Conservation (phyloP, 2,797 vertebrate genomes). For the Rhincodon typus region DNA sequence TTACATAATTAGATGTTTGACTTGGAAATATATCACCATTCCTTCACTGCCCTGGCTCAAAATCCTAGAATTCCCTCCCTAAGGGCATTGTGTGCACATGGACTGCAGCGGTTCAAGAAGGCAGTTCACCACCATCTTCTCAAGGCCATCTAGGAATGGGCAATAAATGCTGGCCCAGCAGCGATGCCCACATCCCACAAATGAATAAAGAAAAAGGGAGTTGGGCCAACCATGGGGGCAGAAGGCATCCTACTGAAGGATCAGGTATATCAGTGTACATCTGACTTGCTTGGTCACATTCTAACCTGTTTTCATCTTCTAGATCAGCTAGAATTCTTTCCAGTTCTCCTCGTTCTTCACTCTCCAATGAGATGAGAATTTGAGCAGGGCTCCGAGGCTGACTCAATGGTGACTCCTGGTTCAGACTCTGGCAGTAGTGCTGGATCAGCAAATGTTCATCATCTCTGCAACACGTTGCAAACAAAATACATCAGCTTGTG, state of each 20-base stretch:
- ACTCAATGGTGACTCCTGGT: conserved; percentile 95
- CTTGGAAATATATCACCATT: too few relatives aligned
- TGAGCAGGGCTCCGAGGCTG: conserved; percentile 97
- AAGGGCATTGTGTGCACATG: too few relatives aligned
- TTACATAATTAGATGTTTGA: too few relatives aligned
- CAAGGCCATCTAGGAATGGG: too few relatives aligned
- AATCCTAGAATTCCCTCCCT: too few relatives aligned
- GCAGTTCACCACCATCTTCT: too few relatives aligned
- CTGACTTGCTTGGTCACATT: neutral
- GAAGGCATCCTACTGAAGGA: neutral
- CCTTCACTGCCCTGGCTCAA: too few relatives aligned
- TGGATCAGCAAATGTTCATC: conserved; percentile 99
- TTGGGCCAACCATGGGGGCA: neutral
- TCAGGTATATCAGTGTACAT: neutral
- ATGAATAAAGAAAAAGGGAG: neutral
- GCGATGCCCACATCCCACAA: too few relatives aligned
- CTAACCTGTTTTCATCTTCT: conserved; percentile 95
- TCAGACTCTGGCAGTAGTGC: conserved; percentile 99
- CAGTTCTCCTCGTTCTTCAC: conserved; percentile 93
- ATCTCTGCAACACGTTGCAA: conserved; percentile 71
- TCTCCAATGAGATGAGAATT: conserved; percentile 98
- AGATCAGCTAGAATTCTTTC: conserved; percentile 92
- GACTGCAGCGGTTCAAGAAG: too few relatives aligned
- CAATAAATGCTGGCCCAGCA: too few relatives aligned
- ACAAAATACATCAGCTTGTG: neutral